A percentile compares a stretch with the other conserved stretches of the same genome.
Evolutionary conservation across 2,113 vertebrate genomes (phyloP).

Genomic region (Mionectes macconnelli): DNA sequence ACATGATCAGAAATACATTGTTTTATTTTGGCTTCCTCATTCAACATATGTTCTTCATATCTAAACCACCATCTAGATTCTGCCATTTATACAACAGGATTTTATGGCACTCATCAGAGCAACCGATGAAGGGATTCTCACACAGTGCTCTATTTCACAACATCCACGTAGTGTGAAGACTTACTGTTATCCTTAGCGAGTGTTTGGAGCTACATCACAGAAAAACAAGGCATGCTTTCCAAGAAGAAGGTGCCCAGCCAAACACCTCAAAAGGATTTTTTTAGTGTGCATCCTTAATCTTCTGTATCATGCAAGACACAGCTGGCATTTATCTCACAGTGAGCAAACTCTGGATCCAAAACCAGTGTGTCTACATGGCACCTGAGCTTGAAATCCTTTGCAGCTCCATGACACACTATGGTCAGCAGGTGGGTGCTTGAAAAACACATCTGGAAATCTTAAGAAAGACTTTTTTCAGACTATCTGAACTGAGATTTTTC

Average conservation of each 20-base stretch:
- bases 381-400: background rate
- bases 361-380: accelerated
- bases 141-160: background rate
- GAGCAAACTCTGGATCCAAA: background rate
- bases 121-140: background rate
- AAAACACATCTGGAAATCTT: background rate
- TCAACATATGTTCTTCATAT: background rate
- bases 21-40: background rate
- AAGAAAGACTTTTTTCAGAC: background rate
- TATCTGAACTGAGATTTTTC: background rate
- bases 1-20: background rate
- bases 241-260: background rate
- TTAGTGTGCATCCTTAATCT: background rate
- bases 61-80: background rate
- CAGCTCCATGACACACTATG: background rate
- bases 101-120: background rate
- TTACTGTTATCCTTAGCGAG: background rate
- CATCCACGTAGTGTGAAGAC: background rate
- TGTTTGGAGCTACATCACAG: background rate
- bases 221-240: background rate
- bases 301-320: background rate
- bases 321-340: background rate
- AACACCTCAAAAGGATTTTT: background rate
- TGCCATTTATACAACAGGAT: background rate
- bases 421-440: background rate